Base-by-base conservation (phyloP, 2,888 invertebrate genomes). In the Mythimna loreyi region DNA sequence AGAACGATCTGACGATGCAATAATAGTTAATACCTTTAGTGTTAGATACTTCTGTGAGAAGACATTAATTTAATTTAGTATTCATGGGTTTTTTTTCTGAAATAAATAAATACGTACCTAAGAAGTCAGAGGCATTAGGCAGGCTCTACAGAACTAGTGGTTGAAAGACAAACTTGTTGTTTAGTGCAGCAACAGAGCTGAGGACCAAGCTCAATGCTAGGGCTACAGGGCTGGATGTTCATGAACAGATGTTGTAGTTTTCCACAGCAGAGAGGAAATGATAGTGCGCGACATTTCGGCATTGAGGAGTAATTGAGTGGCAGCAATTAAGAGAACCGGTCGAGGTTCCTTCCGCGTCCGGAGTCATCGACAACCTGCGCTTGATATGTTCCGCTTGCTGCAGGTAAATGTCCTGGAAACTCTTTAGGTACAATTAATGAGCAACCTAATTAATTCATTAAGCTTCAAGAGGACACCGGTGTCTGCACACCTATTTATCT, bases 291-390 rank as follows among this genome's bases (percentile, higher is more conserved):
- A 36, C 43, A 74, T 70, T 78, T 80, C 67, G 85, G 72, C 82
- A 80, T 81, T 83, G 83, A 78, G 70, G 21, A 55, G 85, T 80
- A 84, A 80, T 81, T 82, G 83, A 78, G 70, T 25, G 47, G 85
- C 80, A 83, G 86, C 84, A 85, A 89, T 89, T 87, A 89, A 84
- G 63, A 76, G 68, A 89, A 83, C 87, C 85, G 85, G 87, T 83
- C 83, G 66, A 43, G 64, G 21, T 66, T 79, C 83, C 88, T 90
- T 90, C 90, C 89, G 89, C 82, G 83, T 88, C 76, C 83, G 86
- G 78, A 80, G 83, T 82, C 82, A 80, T 75, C 79, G 61, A 82
- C 45, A 40, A 21, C 81, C 81, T 70, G 78, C 74, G 79, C 67
- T 73, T 56, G n/a, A 69, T n/a, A 78, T 78, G 72, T 78, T 66